Evolutionary conservation across 1,140 invertebrate species (phyloP), one percentile per base, ranked within the genome.

Genomic region (Bicyclus anynana): DNA sequence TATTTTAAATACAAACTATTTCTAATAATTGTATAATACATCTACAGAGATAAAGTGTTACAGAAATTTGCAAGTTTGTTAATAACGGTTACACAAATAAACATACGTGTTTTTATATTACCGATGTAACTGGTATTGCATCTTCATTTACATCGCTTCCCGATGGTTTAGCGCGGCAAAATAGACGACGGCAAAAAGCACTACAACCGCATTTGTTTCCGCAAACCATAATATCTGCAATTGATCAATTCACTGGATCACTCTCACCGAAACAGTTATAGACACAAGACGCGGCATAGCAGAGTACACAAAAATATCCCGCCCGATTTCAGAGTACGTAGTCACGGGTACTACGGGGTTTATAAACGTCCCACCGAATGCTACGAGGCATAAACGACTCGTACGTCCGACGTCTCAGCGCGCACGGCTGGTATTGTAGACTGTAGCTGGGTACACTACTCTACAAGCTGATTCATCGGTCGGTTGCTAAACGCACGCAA

Each of bases 171-270:
- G 64, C 44, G 38, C 82, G 69, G 59, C 82, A 83, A 76, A 85
- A 82, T 18, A 83, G 53, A 38, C 76, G 76, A 10, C 72, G 68
- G 53, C 80, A 83, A 67, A 81, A 77, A 5, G 74, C 74, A 54
- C 78, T 65, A 51, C 82, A 85, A 18, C 73, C 70, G 53, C 78
- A 83, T 64, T 59, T 65, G 37, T 65, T 57, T 21, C 68, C 69
- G 61, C 78, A 78, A 50, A 82, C 80, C 82, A 85, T 85, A 29
- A 53, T 44, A 4, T 10, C 50, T 47, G 33, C 13, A 20, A 29
- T 18, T 44, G 21, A 55, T 33, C n/a, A 33, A 33, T 12, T 33
- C 29, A 33, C 29, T 33, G 23, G 27, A 14, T 40, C 20, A 58
- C 35, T 14, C 33, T 33, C 37, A 53, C 20, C 27, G 46, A 13